Evolutionary conservation across 1,140 invertebrate species (phyloP), one percentile per base, ranked within the genome.

Genomic region (Subanguina moxae): DNA sequence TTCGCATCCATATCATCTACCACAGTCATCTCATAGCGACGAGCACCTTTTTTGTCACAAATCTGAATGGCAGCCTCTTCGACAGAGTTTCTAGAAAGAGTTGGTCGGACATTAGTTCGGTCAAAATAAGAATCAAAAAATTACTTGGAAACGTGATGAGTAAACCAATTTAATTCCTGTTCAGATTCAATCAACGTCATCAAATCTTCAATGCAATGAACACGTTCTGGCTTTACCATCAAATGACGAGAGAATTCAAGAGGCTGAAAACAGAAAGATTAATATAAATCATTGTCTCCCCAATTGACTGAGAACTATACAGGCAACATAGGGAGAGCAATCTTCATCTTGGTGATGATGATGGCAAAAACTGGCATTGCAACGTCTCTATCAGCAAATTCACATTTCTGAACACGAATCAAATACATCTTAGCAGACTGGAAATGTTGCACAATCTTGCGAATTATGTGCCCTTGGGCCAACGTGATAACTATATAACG

Each of bases 321-420:
- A 42, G 70, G 27, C 59, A 28, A 27, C 19, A 56, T 67, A 1
- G 65, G 52, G 57, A 79, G 48, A 13, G 67, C 48, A 13, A 32
- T 43, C 32, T 65, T 75, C 17, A 79, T 48, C 64, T 81, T 79
- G 0, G 77, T 81, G n/a, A 75, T 66, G 19, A 79, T 61, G 43
- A 79, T 52, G 17, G 67, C 63, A 65, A 79, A 79, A n/a, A 79
- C 76, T 1, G 78, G 78, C 78, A 79, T 79, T 19, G 64, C 56
- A 56, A 81, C 78, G 23, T 73, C 76, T 21, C 58, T 59, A 21
- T 77, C 78, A 19, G 72, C 61, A 32, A 58, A 65, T 21, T 71
- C 77, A 25, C 71, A 65, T 32, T 69, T 73, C 13, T 79, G 78
- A 1, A 80, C 67, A 45, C 76, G 68, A 3, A 81, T 62, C 1